phyloP scores from a whole-genome alignment of 1,140 invertebrate species.

The Oreohelix idahoensis region DNA sequence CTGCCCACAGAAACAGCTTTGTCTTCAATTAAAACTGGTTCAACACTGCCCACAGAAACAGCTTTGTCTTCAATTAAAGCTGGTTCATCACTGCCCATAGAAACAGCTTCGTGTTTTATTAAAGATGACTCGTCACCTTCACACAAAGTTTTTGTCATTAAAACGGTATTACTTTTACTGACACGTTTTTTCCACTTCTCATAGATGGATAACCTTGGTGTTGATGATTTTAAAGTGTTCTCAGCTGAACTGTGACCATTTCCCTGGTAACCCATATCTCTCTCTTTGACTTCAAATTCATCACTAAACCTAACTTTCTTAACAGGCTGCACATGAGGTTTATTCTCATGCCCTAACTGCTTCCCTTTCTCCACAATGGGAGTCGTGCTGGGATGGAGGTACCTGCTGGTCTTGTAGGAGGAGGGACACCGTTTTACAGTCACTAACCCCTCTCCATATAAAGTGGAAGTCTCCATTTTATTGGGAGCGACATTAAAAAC shows the following conservation, averaged over 20 bases:
- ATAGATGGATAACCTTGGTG: slow-evolving; percentile 16
- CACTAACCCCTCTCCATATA: neutral
- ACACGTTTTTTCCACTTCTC: slow-evolving; percentile 25
- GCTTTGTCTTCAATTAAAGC: no score
- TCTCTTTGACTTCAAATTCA: neutral
- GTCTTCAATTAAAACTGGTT: no score
- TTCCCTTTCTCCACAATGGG: neutral
- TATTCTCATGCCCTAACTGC: neutral
- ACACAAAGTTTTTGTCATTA: neutral
- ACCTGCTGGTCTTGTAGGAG: neutral
- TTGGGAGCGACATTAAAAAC: slow-evolving; percentile 15
- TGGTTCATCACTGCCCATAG: no score
- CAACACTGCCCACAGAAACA: no score
- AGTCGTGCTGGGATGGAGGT: neutral
- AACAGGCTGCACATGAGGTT: neutral
- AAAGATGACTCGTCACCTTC: neutral
- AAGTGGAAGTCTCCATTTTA: neutral
- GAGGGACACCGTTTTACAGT: neutral
- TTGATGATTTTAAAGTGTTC: neutral
- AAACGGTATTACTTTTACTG: neutral
- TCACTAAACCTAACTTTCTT: slow-evolving; percentile 30
- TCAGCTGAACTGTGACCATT: neutral
- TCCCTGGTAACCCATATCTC: neutral
- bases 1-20: no score
- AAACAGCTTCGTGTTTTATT: neutral